Conservation (phyloP, 2,888 invertebrate species). For the Sinohyriopsis cumingii region DNA sequence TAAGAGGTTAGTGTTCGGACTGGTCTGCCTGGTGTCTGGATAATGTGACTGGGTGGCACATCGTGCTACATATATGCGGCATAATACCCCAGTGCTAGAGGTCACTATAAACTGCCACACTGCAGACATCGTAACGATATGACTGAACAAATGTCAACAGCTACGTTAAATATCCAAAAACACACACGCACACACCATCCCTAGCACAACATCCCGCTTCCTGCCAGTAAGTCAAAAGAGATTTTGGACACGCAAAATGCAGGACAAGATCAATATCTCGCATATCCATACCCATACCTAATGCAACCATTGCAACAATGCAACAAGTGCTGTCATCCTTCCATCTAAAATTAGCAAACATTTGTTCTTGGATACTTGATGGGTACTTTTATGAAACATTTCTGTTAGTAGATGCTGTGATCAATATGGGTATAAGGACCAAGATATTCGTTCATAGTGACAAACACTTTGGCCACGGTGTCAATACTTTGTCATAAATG, state of each 20-base stretch:
- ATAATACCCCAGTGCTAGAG: no score
- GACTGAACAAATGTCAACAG: no score
- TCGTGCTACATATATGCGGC: no score
- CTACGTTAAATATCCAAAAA: no score
- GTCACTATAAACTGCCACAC: no score
- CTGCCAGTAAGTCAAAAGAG: constrained; percentile 25
- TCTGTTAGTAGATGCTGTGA: constrained; percentile 22
- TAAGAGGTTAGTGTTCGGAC: no score
- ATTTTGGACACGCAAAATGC: constrained; percentile 29
- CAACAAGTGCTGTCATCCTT: constrained; percentile 16
- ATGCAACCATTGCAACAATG: constrained; percentile 25
- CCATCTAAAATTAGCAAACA: constrained; percentile 18
- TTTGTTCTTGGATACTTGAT: constrained; percentile 23
- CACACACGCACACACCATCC: constrained; percentile 4
- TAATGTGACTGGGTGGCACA: no score
- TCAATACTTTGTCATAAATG: constrained; percentile 30
- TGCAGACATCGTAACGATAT: no score
- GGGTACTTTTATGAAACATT: constrained; percentile 34
- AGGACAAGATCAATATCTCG: constrained; percentile 18
- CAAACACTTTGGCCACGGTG: constrained; percentile 26
- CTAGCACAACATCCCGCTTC: constrained; percentile 32
- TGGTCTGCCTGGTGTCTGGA: no score
- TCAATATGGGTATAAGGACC: constrained; percentile 21
- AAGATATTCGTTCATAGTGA: constrained; percentile 17
- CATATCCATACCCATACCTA: constrained; percentile 36